Evolutionary conservation across 2,888 invertebrate genomes (phyloP).

Genomic region (Campopleginae sp.): DNA sequence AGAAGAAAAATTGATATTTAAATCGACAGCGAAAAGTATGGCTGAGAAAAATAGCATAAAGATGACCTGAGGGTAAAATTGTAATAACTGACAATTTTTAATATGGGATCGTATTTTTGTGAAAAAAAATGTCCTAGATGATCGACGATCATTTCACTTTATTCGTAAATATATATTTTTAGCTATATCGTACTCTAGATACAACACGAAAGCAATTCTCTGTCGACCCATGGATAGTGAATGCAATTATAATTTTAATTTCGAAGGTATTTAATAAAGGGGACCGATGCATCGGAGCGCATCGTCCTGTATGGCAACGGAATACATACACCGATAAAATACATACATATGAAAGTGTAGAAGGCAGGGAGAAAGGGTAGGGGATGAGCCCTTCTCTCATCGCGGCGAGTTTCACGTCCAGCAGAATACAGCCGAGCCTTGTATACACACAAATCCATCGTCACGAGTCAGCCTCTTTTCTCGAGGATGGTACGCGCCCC

Average conservation of each 20-base stretch:
- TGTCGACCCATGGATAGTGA: constrained; percentile 77
- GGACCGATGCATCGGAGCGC: constrained; percentile 71
- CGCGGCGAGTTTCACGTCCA: constrained; percentile 36
- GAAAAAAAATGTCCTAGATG: neutral
- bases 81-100: neutral
- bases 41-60: neutral
- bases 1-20: no score
- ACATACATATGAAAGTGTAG: neutral
- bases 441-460: constrained; percentile 24
- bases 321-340: neutral
- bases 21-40: neutral
- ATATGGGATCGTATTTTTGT: neutral
- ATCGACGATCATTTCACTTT: constrained; percentile 1
- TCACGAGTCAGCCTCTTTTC: constrained; percentile 40
- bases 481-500: constrained; percentile 56
- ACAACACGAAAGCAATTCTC: constrained; percentile 71
- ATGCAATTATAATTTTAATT: constrained; percentile 85
- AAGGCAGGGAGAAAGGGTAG: constrained; percentile 8
- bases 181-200: neutral
- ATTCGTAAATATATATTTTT: neutral
- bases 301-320: constrained; percentile 65
- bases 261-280: constrained; percentile 84
- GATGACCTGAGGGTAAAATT: neutral
- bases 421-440: constrained; percentile 9
- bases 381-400: constrained; percentile 21